Evolutionary conservation across 2,888 invertebrate species (phyloP).

Genomic region (Caenorhabditis sinica): DNA sequence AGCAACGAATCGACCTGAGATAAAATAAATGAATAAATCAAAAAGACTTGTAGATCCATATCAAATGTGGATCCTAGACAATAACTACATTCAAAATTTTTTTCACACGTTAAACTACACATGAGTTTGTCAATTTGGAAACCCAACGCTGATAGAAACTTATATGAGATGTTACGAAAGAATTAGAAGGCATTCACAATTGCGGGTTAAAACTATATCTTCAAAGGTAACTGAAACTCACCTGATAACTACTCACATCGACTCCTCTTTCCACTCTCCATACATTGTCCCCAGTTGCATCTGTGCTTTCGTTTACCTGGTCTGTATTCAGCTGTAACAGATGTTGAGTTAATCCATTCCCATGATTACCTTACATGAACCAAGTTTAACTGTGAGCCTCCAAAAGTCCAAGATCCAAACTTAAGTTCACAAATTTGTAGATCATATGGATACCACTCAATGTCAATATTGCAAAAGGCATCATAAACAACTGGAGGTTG

Average conservation of each 20-base stretch:
- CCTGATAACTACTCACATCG: constrained; percentile 79
- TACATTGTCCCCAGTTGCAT: constrained; percentile 65
- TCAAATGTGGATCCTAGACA: no score
- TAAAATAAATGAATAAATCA: no score
- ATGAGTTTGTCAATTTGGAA: no score
- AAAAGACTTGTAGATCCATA: no score
- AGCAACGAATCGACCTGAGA: no score
- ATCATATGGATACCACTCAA: constrained; percentile 83
- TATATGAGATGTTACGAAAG: no score
- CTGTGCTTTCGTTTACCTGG: constrained; percentile 59
- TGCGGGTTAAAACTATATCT: no score
- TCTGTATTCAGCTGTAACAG: constrained; percentile 71
- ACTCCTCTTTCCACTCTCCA: constrained; percentile 77
- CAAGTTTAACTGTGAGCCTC: constrained; percentile 81
- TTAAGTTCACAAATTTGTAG: constrained; percentile 82
- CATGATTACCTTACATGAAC: constrained; percentile 74
- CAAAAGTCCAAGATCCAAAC: constrained; percentile 83
- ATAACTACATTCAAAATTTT: no score
- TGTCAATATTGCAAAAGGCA: constrained; percentile 82
- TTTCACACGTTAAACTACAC: no score
- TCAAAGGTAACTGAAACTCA: not conserved
- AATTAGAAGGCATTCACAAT: no score
- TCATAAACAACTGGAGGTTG: constrained; percentile 81
- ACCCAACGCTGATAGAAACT: no score
- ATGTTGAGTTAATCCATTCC: not conserved